A percentile compares a stretch with the other conserved stretches of the same genome.
Conservation (phyloP, 2,888 invertebrate genomes). For the Desoria tigrina region DNA sequence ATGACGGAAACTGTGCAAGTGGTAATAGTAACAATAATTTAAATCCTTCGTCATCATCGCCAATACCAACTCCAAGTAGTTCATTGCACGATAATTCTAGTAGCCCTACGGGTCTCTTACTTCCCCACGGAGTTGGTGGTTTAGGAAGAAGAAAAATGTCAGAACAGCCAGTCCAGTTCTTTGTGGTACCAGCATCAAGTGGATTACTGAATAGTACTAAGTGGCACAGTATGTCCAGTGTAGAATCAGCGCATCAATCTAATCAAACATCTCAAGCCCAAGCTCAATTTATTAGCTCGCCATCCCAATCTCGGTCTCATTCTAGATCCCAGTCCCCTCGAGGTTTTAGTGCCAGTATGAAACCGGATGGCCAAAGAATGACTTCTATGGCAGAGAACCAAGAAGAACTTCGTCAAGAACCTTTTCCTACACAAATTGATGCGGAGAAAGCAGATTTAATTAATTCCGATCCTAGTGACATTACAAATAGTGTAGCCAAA, state of each 20-base stretch:
- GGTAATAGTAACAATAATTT: constrained; percentile 32
- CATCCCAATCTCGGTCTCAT: constrained; percentile 19
- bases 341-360: constrained; percentile 18
- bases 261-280: constrained; percentile 31
- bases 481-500: constrained; percentile 4
- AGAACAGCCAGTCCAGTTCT: constrained; percentile 50
- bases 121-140: constrained; percentile 32
- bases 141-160: constrained; percentile 50
- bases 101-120: constrained; percentile 25
- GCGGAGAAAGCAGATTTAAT: constrained; percentile 8
- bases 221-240: constrained; percentile 51
- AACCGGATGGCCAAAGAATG: constrained; percentile 15
- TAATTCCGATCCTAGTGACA: constrained; percentile 15
- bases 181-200: constrained; percentile 42
- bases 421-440: not conserved
- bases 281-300: constrained; percentile 17
- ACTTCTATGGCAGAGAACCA: constrained; percentile 18
- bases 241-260: constrained; percentile 34
- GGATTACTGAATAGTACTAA: constrained; percentile 43
- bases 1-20: constrained; percentile 13
- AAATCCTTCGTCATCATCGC: constrained; percentile 21
- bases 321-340: constrained; percentile 26
- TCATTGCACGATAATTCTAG: constrained; percentile 5
- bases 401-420: constrained; percentile 1
- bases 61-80: constrained; percentile 24